A percentile compares a stretch with the other conserved stretches of the same genome.
Evolutionary conservation across 2,888 invertebrate species (phyloP).

Genomic region (Exephanes ischioxanthus): DNA sequence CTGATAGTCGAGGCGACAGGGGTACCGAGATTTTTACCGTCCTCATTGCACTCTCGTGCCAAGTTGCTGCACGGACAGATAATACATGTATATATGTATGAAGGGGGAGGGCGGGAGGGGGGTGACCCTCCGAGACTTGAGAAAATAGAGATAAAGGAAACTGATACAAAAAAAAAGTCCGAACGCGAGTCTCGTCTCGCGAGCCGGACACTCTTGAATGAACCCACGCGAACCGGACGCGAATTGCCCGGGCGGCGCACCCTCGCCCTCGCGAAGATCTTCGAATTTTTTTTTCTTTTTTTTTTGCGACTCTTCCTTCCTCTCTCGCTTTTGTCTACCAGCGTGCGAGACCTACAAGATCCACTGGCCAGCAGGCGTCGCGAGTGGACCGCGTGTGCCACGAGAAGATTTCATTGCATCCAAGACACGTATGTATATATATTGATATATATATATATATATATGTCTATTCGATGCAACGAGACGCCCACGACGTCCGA

Average conservation of each 20-base stretch:
- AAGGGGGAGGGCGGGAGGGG: not conserved
- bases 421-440: slow-evolving; percentile 54
- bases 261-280: slow-evolving; percentile 62
- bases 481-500: slow-evolving; percentile 63
- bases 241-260: slow-evolving; percentile 66
- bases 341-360: slow-evolving; percentile 43
- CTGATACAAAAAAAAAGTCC: slow-evolving; percentile 40
- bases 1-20: slow-evolving; percentile 29
- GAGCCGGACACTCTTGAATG: slow-evolving; percentile 74
- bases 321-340: slow-evolving; percentile 56
- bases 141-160: slow-evolving; percentile 52
- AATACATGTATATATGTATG: slow-evolving; percentile 13
- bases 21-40: slow-evolving; percentile 21
- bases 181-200: slow-evolving; percentile 46
- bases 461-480: slow-evolving; percentile 1
- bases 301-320: slow-evolving; percentile 59
- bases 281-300: slow-evolving; percentile 33
- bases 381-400: slow-evolving; percentile 38
- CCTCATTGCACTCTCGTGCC: slow-evolving; percentile 29
- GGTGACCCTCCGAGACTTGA: slow-evolving; percentile 24
- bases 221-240: slow-evolving; percentile 75
- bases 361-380: slow-evolving; percentile 38
- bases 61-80: slow-evolving; percentile 16
- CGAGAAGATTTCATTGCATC: slow-evolving; percentile 52
- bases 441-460: not conserved